phyloP scores from a whole-genome alignment of 2,888 invertebrate species.

The Desoria tigrina region DNA sequence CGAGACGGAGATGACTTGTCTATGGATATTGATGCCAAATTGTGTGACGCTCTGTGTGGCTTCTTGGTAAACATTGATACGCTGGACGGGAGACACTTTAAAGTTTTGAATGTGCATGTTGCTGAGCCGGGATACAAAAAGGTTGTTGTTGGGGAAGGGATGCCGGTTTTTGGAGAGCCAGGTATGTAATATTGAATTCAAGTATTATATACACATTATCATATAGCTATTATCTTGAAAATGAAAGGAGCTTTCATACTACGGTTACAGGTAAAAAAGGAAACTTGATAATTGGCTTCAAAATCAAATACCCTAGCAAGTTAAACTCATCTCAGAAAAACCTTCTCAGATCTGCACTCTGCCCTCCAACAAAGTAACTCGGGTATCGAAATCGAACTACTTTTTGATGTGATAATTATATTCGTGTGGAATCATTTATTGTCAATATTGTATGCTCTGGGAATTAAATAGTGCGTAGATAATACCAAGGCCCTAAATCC shows the following conservation, averaged over 20 bases:
- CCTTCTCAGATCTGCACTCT: neutral
- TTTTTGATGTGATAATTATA: too few species aligned
- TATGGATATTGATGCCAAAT: slow-evolving; percentile 64
- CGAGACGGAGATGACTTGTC: slow-evolving; percentile 70
- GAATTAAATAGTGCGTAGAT: too few species aligned
- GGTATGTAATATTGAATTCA: slow-evolving; percentile 56
- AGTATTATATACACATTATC: neutral
- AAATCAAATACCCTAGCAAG: slow-evolving; percentile 63
- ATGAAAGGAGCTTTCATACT: neutral
- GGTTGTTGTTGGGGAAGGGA: slow-evolving; percentile 70
- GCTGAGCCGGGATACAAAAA: slow-evolving; percentile 68
- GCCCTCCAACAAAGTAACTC: neutral
- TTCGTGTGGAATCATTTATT: too few species aligned
- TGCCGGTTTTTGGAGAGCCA: slow-evolving; percentile 67
- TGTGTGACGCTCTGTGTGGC: slow-evolving; percentile 73
- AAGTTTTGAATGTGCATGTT: slow-evolving; percentile 61
- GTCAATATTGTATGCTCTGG: too few species aligned
- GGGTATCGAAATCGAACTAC: too few species aligned
- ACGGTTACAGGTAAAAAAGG: slow-evolving; percentile 59
- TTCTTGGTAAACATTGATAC: slow-evolving; percentile 68
- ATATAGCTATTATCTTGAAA: too few species aligned
- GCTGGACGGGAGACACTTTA: slow-evolving; percentile 69
- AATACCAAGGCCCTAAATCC: too few species aligned
- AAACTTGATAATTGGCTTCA: slow-evolving; percentile 70
- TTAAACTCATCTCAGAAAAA: slow-evolving; percentile 55